Conservation (phyloP, 2,888 invertebrate species). For the Phengaris alcon region DNA sequence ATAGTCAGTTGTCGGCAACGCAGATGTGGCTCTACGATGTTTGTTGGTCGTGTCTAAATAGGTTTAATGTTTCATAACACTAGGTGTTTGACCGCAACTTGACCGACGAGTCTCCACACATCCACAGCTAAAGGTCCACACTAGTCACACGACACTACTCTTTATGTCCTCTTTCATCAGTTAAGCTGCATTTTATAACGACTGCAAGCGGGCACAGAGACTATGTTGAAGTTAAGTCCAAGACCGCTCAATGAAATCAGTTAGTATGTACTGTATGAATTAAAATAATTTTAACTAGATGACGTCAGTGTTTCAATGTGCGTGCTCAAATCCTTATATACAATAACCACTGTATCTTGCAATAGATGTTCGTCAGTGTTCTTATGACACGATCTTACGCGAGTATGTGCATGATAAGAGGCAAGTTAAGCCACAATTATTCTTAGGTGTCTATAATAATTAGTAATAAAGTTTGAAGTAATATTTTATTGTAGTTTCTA, state of each 20-base stretch:
- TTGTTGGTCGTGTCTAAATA: slow-evolving; percentile 10
- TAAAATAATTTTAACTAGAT: slow-evolving; percentile 13
- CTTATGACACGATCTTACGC: not conserved
- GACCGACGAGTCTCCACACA: not conserved
- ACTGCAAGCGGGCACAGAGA: not conserved
- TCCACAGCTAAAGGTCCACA: slow-evolving; percentile 25
- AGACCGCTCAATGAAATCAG: slow-evolving; percentile 26
- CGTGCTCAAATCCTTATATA: not conserved
- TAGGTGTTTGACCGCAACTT: not conserved
- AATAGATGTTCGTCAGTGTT: not conserved
- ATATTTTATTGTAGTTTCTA: slow-evolving; percentile 17
- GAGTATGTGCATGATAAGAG: not conserved
- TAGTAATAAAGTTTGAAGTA: slow-evolving; percentile 27
- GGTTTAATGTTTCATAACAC: not conserved
- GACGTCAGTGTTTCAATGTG: slow-evolving; percentile 23
- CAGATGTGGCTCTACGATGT: slow-evolving; percentile 10
- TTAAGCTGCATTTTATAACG: slow-evolving; percentile 25
- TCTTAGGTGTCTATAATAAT: slow-evolving; percentile 30
- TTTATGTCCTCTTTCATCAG: not conserved
- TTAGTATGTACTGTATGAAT: slow-evolving; percentile 13
- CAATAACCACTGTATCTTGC: not conserved
- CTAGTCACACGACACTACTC: slow-evolving; percentile 16
- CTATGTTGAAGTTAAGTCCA: slow-evolving; percentile 27
- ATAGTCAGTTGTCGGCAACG: slow-evolving; percentile 1
- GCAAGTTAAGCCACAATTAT: slow-evolving; percentile 28